Conservation (phyloP, 2,113 vertebrate genomes). For the Carollia perspicillata region DNA sequence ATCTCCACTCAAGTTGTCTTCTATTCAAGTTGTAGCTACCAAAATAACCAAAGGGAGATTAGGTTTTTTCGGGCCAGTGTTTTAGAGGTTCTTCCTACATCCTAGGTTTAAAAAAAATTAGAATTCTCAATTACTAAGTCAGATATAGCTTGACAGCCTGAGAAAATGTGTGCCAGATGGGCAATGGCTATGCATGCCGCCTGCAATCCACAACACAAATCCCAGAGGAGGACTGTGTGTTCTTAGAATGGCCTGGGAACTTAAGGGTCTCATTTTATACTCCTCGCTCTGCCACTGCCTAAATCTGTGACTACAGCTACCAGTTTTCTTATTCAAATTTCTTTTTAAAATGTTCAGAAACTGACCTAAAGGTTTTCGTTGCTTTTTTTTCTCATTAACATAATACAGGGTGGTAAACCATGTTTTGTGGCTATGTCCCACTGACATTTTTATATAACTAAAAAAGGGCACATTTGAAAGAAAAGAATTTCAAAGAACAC, state of each 20-base stretch:
- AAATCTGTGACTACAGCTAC: conserved; percentile 23
- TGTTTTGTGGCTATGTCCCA: neutral
- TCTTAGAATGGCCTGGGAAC: conserved; percentile 16
- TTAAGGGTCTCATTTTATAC: neutral
- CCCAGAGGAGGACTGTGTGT: conserved; percentile 28
- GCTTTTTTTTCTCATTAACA: neutral
- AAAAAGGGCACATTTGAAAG: conserved; percentile 27
- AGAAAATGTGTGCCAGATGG: conserved; percentile 48
- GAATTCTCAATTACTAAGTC: neutral
- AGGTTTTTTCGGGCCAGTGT: conserved; percentile 18
- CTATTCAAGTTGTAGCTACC: neutral
- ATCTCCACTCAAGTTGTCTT: neutral
- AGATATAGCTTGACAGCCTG: conserved; percentile 41
- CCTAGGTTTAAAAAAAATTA: neutral
- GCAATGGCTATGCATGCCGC: neutral
- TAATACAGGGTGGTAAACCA: neutral
- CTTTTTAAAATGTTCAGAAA: conserved; percentile 27
- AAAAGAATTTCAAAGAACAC: conserved; percentile 25
- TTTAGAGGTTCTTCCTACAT: neutral
- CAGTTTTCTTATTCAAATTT: conserved; percentile 32
- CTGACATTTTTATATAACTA: conserved; percentile 31
- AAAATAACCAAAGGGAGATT: neutral
- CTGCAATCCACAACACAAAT: conserved; percentile 32
- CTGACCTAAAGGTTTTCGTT: neutral
- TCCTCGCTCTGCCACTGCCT: neutral